Conservation (phyloP, 2,113 vertebrate genomes). For the Oryzias woworae region DNA sequence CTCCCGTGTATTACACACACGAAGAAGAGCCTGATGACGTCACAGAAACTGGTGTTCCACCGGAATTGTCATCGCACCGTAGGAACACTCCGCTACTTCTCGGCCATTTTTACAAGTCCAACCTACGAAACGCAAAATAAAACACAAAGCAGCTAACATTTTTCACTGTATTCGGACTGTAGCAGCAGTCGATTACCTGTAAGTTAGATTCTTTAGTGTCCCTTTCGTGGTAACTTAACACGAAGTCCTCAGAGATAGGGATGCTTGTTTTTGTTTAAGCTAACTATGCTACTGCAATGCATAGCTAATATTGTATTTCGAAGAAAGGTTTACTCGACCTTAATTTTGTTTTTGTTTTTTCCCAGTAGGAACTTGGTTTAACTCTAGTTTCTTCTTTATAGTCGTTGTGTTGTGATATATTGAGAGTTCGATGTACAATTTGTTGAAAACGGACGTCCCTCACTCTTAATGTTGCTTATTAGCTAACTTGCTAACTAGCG, state of each 20-base stretch:
- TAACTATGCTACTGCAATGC: conserved; percentile 18
- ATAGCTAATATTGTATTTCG: background rate
- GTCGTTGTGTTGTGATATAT: no score
- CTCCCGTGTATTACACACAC: background rate
- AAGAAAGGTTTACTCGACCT: conserved; percentile 5
- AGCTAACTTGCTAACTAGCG: conserved; percentile 5
- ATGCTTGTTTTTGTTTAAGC: conserved; percentile 44
- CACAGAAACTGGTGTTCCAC: conserved; percentile 10
- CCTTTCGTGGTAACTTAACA: background rate
- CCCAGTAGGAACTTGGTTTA: background rate
- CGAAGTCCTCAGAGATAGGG: background rate
- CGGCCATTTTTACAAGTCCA: conserved; percentile 70
- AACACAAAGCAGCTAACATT: conserved; percentile 17
- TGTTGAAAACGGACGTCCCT: background rate
- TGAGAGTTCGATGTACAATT: rapidly evolving
- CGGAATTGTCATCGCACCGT: conserved; percentile 66
- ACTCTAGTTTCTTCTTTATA: background rate
- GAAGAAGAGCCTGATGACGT: background rate
- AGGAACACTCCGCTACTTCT: conserved; percentile 33
- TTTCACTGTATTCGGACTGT: conserved; percentile 20
- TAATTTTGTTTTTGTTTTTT: background rate
- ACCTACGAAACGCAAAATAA: conserved; percentile 46
- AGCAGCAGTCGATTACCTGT: conserved; percentile 43
- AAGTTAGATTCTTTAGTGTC: conserved; percentile 41
- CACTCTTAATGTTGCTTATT: background rate